Evolutionary conservation across 2,888 invertebrate genomes (phyloP), one percentile per base, ranked within the genome.

Genomic region (Tolmerus cingulatus): DNA sequence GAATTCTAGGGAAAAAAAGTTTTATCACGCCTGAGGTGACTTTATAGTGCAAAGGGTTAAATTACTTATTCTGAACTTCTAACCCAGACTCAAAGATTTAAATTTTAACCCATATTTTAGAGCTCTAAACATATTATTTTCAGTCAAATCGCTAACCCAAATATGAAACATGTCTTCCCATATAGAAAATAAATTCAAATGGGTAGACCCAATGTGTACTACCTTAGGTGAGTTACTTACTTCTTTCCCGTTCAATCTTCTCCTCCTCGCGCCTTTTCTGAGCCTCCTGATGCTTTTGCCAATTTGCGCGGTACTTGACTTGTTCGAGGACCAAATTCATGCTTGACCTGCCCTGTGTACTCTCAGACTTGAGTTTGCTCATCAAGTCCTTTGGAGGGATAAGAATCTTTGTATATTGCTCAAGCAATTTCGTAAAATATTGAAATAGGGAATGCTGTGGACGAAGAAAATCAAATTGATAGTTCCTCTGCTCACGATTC

Each of bases 361-460:
- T 94, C 93, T 99, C 98, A 37, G 96, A 95, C 76, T 95, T 95
- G 55, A 99, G 92, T 89, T 96, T 96, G 0, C 95, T 94, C 89
- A 97, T 94, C 89, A 98, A 93, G 92, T 98, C 97, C 92, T 99
- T 99, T 0, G 99, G 97, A 0, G 99, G 99, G 90, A 99, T 96
- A 5, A 99, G 93, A 23, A 99, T 96, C 94, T 99, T 99, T 0
- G 99, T 99, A 91, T 99, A 99, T 92, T 99, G 99, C 91, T 99
- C 99, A 78, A 99, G 94, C 0, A 99, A 94, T 90, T 99, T 97
- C 0, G 99, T 99, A 91, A 99, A 99, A 93, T 99, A 99, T 91
- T 97, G 98, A 92, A 99, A 99, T 14, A 99, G 94, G 0, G 98
- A 98, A 93, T 99, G 99, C 91, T 99, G 99, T 0, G 99, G 99